phyloP scores from a whole-genome alignment of 92 coral and sea anemone genomes.

The Paramuricea clavata region DNA sequence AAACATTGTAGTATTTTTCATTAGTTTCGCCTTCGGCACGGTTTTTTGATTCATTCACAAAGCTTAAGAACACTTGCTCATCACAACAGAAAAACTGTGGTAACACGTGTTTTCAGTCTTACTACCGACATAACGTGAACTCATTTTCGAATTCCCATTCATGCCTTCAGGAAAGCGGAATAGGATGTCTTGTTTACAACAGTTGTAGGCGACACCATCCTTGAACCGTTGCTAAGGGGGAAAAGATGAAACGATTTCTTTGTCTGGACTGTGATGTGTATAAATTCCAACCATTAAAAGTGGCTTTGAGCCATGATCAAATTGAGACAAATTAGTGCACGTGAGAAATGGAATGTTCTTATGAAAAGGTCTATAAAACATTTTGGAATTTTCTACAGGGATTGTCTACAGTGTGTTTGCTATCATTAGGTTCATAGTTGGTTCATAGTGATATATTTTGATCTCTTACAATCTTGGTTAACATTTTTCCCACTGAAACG shows the following conservation, averaged over 20 bases:
- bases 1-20: neutral
- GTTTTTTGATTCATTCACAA: neutral
- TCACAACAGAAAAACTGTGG: no score
- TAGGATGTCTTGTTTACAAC: neutral
- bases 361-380: neutral
- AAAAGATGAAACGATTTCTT: neutral
- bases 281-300: neutral
- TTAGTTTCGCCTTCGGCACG: neutral
- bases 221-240: conserved; percentile 5
- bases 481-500: no score
- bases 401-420: no score
- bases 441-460: no score
- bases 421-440: no score
- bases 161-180: conserved; percentile 1
- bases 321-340: neutral
- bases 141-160: neutral
- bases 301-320: neutral
- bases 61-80: neutral
- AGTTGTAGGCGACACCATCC: conserved; percentile 1
- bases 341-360: conserved; percentile 15
- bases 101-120: no score
- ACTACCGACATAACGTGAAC: no score
- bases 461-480: no score
- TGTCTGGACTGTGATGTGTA: neutral
- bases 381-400: neutral